These are phyloP conservation scores for Laticauda laticaudata DNA, from an alignment of 2,113 vertebrate species.

Conservation along the genomic window DNA sequence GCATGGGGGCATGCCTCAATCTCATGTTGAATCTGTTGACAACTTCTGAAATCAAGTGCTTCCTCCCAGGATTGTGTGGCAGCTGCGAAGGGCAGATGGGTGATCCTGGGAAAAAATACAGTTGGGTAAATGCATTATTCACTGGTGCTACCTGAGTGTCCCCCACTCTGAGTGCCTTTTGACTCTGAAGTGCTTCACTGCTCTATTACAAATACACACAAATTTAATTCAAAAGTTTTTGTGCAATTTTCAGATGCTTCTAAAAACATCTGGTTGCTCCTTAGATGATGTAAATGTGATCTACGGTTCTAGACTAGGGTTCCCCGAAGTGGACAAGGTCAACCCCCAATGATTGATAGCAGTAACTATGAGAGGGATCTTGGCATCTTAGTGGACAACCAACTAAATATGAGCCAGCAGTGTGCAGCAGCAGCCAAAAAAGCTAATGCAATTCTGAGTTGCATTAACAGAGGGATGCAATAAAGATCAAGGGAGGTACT, in stretches of 20 bases:
- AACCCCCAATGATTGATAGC: neutral
- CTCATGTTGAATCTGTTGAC: neutral
- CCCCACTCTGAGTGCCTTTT: neutral
- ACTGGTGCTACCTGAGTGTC: neutral
- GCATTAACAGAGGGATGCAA: too few species aligned
- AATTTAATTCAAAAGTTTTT: neutral
- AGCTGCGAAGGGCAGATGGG: neutral
- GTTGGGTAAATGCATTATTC: neutral
- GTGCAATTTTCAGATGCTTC: neutral
- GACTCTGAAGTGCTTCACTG: neutral
- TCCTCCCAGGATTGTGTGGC: neutral
- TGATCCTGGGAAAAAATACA: neutral
- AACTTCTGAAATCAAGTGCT: neutral
- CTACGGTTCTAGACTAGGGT: neutral
- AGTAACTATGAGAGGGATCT: too few species aligned
- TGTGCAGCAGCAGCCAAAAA: too few species aligned
- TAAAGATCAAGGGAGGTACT: too few species aligned
- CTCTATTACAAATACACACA: neutral
- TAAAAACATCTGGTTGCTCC: neutral
- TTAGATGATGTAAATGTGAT: neutral
- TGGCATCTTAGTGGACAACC: too few species aligned
- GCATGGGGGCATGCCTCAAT: neutral
- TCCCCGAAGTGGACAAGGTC: neutral
- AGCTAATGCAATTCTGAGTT: too few species aligned
- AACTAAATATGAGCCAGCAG: too few species aligned